Percentiles rank a stretch among this genome's conserved stretches.
Conservation (phyloP, 2,888 invertebrate species). For the Agrochola litura region DNA sequence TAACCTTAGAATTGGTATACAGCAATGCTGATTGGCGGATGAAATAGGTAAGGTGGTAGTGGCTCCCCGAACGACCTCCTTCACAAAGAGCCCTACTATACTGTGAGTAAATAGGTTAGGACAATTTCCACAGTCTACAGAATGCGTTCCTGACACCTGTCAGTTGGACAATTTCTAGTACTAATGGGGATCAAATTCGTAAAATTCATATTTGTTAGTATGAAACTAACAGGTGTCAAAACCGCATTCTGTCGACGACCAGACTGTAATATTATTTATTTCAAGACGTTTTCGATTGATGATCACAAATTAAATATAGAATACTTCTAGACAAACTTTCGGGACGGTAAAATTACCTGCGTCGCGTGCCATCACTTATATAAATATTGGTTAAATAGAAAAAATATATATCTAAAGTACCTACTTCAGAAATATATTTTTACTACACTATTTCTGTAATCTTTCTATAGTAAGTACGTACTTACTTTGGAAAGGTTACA, state of each 20-base stretch:
- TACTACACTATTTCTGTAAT: no score
- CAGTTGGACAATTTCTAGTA: no score
- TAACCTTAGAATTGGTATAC: background rate
- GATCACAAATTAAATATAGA: constrained; percentile 2
- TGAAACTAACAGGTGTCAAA: no score
- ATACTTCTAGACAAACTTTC: background rate
- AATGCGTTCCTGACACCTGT: no score
- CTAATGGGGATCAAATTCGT: no score
- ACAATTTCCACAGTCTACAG: no score
- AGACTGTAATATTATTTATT: background rate
- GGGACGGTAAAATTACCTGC: background rate
- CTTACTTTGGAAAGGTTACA: background rate
- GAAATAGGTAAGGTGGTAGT: background rate
- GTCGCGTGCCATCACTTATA: constrained; percentile 7
- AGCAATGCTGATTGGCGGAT: background rate
- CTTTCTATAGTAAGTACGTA: background rate
- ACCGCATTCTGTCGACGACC: no score
- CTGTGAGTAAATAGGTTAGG: background rate
- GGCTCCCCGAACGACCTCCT: background rate
- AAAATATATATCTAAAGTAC: background rate
- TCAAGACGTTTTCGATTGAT: constrained; percentile 5
- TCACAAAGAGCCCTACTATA: background rate
- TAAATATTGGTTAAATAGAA: background rate
- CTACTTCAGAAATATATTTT: no score
- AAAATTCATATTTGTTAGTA: no score